A percentile compares a stretch with the other conserved stretches of the same genome.
Conservation (phyloP, 2,113 vertebrate genomes). For the Melanerpes formicivorus region DNA sequence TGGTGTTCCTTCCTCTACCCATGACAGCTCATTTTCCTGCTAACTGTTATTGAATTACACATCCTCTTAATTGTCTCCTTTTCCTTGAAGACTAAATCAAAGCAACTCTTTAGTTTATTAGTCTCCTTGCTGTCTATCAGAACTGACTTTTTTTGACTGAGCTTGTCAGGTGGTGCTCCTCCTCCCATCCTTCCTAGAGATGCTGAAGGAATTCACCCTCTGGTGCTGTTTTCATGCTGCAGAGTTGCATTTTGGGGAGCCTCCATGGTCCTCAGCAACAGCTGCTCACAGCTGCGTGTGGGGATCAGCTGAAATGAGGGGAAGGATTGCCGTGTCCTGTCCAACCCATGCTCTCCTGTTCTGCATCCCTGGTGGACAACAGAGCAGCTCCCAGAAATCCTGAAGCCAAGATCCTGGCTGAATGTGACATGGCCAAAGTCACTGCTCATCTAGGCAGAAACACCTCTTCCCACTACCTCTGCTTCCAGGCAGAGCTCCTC, state of each 20-base stretch:
- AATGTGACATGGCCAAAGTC: background rate
- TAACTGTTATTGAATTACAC: conserved; percentile 60
- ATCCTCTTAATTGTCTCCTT: conserved; percentile 45
- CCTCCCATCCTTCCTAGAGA: background rate
- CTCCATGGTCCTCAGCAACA: fast-evolving
- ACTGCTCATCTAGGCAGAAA: background rate
- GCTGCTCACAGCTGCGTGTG: fast-evolving
- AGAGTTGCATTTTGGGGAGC: background rate
- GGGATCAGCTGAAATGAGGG: fast-evolving
- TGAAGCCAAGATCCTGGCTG: background rate
- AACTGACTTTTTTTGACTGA: conserved; percentile 51
- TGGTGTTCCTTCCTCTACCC: background rate
- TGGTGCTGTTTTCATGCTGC: background rate
- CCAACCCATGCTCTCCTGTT: background rate
- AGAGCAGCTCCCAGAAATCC: background rate
- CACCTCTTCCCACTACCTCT: fast-evolving
- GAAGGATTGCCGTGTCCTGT: background rate
- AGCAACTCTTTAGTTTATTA: conserved; percentile 50
- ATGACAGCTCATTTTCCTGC: conserved; percentile 23
- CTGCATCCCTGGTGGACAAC: background rate
- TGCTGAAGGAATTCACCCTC: background rate
- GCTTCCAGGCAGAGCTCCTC: background rate
- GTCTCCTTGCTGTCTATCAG: conserved; percentile 45
- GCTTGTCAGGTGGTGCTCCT: background rate
- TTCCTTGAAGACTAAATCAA: conserved; percentile 63